phyloP scores from a whole-genome alignment of 2,797 vertebrate genomes.

The Gymnodraco acuticeps region DNA sequence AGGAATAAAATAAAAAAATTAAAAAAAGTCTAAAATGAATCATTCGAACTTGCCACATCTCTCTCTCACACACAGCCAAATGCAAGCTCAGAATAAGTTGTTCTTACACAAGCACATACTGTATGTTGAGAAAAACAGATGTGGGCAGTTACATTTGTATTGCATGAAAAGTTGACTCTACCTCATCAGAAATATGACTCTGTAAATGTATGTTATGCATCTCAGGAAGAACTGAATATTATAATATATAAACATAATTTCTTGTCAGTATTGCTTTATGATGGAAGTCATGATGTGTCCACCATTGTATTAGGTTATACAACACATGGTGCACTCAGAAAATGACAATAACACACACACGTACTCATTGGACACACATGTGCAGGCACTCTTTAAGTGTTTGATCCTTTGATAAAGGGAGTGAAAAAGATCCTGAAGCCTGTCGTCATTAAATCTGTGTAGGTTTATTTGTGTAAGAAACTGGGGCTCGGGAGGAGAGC shows the following conservation, averaged over 20 bases:
- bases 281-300: neutral
- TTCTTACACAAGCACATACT: neutral
- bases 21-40: constrained; percentile 56
- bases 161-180: neutral
- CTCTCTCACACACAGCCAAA: neutral
- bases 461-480: constrained; percentile 83
- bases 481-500: constrained; percentile 60
- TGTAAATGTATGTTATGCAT: neutral
- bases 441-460: constrained; percentile 76
- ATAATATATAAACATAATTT: neutral
- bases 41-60: constrained; percentile 26
- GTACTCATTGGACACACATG: constrained; percentile 19
- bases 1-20: too few relatives aligned
- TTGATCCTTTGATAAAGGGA: constrained; percentile 71
- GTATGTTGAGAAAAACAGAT: neutral
- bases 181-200: neutral
- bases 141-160: neutral
- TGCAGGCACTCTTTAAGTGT: constrained; percentile 36
- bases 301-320: neutral
- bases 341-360: neutral
- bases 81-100: neutral
- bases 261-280: neutral
- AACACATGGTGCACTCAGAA: neutral
- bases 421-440: constrained; percentile 71
- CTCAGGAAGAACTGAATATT: neutral